A percentile compares a stretch with the other conserved stretches of the same genome.
Evolutionary conservation across 2,797 vertebrate genomes (phyloP).

Genomic region (Propithecus perrieri): DNA sequence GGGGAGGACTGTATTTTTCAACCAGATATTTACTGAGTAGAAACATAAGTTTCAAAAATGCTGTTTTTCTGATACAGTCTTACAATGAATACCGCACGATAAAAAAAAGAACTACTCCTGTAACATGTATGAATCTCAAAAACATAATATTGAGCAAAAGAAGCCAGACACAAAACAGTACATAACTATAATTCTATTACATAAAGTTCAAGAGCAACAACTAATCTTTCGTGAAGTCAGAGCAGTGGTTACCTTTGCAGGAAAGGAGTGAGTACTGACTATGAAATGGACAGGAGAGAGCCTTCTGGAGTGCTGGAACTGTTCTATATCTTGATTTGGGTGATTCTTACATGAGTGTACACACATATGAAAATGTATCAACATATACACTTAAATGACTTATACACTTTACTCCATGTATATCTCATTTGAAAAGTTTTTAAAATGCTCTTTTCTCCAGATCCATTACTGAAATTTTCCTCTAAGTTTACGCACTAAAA

Average conservation of each 20-base stretch:
- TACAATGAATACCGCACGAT: background rate
- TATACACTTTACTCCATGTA: background rate
- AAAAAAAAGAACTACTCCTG: background rate
- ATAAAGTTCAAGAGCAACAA: background rate
- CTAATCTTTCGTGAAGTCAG: background rate
- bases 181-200: background rate
- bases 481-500: background rate
- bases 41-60: background rate
- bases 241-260: background rate
- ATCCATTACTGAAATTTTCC: background rate
- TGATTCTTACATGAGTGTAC: background rate
- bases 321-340: background rate
- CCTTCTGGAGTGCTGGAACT: background rate
- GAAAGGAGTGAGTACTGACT: background rate
- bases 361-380: background rate
- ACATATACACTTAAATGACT: background rate
- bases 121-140: background rate
- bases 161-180: background rate
- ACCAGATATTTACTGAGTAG: background rate
- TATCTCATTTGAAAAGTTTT: background rate
- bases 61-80: background rate
- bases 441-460: background rate
- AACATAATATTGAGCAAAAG: background rate
- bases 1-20: background rate
- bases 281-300: background rate